Base-by-base conservation (phyloP, 92 coral and sea anemone species). In the Zoanthus solanderi region DNA sequence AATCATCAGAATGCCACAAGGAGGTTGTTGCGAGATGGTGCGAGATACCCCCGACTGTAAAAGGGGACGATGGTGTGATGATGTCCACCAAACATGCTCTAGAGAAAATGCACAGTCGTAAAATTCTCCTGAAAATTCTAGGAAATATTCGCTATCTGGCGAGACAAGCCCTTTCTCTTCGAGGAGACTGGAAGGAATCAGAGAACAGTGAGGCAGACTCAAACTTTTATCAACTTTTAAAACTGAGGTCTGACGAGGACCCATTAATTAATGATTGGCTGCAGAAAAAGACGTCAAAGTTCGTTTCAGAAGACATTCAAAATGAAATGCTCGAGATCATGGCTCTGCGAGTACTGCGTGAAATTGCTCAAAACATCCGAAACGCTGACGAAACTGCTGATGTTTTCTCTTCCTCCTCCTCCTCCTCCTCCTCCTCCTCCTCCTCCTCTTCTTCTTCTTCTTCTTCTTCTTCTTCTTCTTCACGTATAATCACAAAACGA, bases 351-450 rank as follows among this genome's bases (percentile, higher is more conserved):
- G 54, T 83, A 18, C 12, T 67, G 7, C 74, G 87, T 16, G 18
- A 46, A 63, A 63, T 32, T 46, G 69, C 32, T 54, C 44, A 50
- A 11, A 42, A 83, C 12, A 83, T 83, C 30, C 46, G 6, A 83
- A 42, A 69, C 34, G 81, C 88, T 28, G 88, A 85, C 54, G 88
- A 85, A 66, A 85, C 81, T 67, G 83, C 88, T 31, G 83, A 85
- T 57, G 81, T 85, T n/a, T n/a, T n/a, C n/a, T n/a, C n/a, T n/a
- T n/a, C n/a, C n/a, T n/a, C n/a, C n/a, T n/a, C n/a, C n/a, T n/a
- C n/a, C n/a, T n/a, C n/a, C n/a, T n/a, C n/a, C n/a, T n/a, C n/a
- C n/a, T n/a, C n/a, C n/a, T n/a, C n/a, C n/a, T n/a, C n/a, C n/a
- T n/a, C n/a, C n/a, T n/a, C n/a, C n/a, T n/a, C n/a, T n/a, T n/a